These are phyloP conservation scores for Lepidocolaptes lacrymiger DNA, from an alignment of 2,797 vertebrate genomes.

Conservation along the genomic window DNA sequence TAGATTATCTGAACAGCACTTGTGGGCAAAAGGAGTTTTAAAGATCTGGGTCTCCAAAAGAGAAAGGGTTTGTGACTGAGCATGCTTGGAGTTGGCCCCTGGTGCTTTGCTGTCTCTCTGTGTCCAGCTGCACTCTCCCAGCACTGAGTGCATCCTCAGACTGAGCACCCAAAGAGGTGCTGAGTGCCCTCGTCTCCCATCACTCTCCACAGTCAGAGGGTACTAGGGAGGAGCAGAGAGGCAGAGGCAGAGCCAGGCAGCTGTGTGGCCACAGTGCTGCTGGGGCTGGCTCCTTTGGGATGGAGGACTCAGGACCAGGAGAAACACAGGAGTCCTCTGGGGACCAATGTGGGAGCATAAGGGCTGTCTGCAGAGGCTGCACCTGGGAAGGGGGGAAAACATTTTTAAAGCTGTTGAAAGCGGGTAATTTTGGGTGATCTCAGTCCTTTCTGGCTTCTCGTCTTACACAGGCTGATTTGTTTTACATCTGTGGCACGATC, in stretches of 20 bases:
- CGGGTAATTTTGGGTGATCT: not conserved
- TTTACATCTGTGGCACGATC: not conserved
- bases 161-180: not conserved
- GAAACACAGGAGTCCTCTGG: not conserved
- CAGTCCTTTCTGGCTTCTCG: not conserved
- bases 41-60: not conserved
- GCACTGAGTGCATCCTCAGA: not conserved
- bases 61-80: rapidly evolving
- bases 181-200: not conserved
- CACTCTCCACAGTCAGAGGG: not conserved
- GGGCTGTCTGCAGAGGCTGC: not conserved
- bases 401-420: not conserved
- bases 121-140: not conserved
- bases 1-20: not conserved
- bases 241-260: not conserved
- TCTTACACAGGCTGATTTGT: not conserved
- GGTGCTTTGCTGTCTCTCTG: not conserved
- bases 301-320: not conserved
- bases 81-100: not conserved
- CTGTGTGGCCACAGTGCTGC: not conserved
- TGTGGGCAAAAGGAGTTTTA: not conserved
- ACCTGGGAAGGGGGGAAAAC: not conserved
- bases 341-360: not conserved
- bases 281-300: not conserved
- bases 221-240: not conserved